Base-by-base conservation (phyloP, 2,888 invertebrate species). In the Lasioglossum calceatum region DNA sequence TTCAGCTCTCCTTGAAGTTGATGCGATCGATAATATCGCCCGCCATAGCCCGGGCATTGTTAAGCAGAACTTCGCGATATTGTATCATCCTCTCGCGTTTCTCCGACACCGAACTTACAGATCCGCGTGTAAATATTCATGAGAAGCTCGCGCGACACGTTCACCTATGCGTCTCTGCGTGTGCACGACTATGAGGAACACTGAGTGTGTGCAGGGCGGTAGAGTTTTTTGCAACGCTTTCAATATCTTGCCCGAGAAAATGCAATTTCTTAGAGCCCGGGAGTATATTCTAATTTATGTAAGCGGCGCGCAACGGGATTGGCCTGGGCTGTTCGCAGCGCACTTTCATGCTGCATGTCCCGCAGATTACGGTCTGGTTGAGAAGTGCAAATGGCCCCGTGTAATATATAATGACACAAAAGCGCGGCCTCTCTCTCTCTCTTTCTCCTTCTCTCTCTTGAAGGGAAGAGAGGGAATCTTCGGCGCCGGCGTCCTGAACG, bases 201-300 rank as follows among this genome's bases (percentile, higher is more conserved):
- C 19, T 8, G 32, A 42, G 19, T 36, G 3, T 54, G 67, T 27
- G 50, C 50, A 16, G 47, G 39, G n/a, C 42, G 32, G 8, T 1
- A 1, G 67, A 44, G 64, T 79, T 74, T 42, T 78, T 82, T 58
- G 36, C 8, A 27, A 82, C 64, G 75, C 77, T 75, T 82, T 80
- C 82, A 72, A 85, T 80, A 79, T 79, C 72, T 67, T 58, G 50
- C 39, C 54, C 74, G 79, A 72, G 84, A 75, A 87, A 84, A 81
- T 67, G 78, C 70, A 47, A 87, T 71, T 77, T 74, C 81, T 80
- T 83, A 50, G 86, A 79, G 14, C 27, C 77, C 79, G 54, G 58
- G 81, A 76, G 79, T 73, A 77, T 84, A 80, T 81, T 87, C 81
- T 87, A 87, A 87, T 87, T 87, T 87, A 87, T 87, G 87, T 82